These are phyloP conservation scores for Seladonia tumulorum DNA, from an alignment of 2,888 invertebrate species.

Conservation along the genomic window DNA sequence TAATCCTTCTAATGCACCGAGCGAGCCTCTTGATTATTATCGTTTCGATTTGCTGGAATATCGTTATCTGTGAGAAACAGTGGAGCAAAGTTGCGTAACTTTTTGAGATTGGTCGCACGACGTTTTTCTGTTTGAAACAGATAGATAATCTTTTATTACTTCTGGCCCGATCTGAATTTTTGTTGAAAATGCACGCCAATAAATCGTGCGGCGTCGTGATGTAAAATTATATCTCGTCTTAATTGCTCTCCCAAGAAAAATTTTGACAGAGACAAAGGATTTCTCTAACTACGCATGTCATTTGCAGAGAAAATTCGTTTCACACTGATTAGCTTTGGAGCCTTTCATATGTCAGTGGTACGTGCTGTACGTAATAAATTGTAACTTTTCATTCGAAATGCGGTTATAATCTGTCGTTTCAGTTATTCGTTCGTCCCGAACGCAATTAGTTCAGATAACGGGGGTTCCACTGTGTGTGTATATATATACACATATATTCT, in stretches of 20 bases:
- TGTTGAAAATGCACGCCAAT: neutral
- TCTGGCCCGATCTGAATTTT: neutral
- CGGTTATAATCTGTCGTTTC: no score
- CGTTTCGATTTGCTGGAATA: neutral
- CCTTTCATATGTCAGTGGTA: neutral
- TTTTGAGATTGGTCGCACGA: neutral
- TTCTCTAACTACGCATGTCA: neutral
- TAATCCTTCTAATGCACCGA: neutral
- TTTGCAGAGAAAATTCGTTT: neutral
- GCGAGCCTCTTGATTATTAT: neutral
- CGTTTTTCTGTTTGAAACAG: neutral
- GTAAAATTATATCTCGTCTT: neutral
- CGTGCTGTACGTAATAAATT: neutral
- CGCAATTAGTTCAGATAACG: neutral
- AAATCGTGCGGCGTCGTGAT: neutral
- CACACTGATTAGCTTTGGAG: neutral
- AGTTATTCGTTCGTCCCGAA: neutral
- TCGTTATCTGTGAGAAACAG: neutral
- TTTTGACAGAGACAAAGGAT: neutral
- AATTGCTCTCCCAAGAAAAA: neutral
- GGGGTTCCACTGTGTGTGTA: neutral
- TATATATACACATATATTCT: no score
- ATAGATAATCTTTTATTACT: no score
- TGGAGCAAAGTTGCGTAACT: neutral
- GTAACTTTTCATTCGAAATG: neutral